Evolutionary conservation across 2,888 invertebrate genomes (phyloP), one percentile per base, ranked within the genome.

Genomic region (Drosophila ezoana): DNA sequence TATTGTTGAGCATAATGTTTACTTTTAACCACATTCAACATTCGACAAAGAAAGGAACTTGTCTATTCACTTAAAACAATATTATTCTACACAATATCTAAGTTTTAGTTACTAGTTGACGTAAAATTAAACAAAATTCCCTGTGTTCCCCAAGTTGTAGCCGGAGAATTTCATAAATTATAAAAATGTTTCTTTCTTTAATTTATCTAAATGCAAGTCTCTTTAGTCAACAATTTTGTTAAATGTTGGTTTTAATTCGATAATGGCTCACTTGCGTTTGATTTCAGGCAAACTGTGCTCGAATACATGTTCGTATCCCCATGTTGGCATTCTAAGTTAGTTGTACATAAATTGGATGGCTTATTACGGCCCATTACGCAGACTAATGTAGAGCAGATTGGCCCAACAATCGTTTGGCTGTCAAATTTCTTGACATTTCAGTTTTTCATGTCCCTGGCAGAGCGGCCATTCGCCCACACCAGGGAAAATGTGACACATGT

Each of bases 331-430:
- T 5, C 0, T 14, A 20, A 48, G 11, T 28, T 41, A 6, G 38
- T 32, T 56, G 5, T 40, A n/a, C 40, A 23, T 32, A 49, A 73
- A 72, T 76, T 52, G 58, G 43, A 52, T 59, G 28, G 59, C 53
- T 59, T 48, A 49, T 40, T 60, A 47, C 40, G 47, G 28, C 3
- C 14, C 59, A 58, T 58, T 72, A 35, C 9, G 40, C 37, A 8
- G 35, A 16, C 16, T 44, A 43, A 56, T 23, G 37, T 54, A 9
- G 38, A 44, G 65, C 66, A 59, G 72, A 85, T 87, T 79, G 85
- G 73, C 67, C 71, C 71, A 61, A 60, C 78, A 80, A 88, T 89
- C 84, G 84, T 81, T 89, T 89, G 77, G 82, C 89, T 89, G 90
- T 88, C 88, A 89, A 70, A 64, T 68, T 72, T 78, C 69, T 78